Percentiles rank a stretch among this genome's conserved stretches.
Conservation (phyloP, 2,797 vertebrate genomes). For the Rallus crepitans region DNA sequence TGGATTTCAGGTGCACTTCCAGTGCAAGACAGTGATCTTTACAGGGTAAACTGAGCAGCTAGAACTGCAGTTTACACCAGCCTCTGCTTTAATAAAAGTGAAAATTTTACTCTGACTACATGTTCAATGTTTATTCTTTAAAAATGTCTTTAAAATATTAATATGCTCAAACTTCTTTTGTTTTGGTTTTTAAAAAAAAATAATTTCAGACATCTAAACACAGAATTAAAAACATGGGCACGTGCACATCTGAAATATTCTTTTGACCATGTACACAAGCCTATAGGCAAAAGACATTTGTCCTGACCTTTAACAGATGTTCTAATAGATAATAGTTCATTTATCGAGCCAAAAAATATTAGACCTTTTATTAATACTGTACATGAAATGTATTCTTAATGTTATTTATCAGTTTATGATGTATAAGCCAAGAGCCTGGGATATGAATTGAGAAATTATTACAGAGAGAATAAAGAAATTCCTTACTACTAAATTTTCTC, state of each 20-base stretch:
- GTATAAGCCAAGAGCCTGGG: neutral
- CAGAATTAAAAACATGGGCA: neutral
- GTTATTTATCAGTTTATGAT: conserved; percentile 37
- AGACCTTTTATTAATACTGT: neutral
- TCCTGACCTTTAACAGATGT: conserved; percentile 1
- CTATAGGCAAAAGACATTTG: neutral
- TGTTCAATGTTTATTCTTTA: neutral
- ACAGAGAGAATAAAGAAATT: conserved; percentile 8
- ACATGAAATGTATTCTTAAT: conserved; percentile 27
- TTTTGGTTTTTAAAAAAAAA: neutral
- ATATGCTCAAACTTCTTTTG: neutral
- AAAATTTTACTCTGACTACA: neutral
- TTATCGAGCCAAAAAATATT: conserved; percentile 56
- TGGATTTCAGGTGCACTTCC: neutral
- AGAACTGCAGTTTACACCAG: neutral
- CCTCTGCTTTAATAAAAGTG: neutral
- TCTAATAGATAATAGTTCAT: neutral
- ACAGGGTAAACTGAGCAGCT: neutral
- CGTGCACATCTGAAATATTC: neutral
- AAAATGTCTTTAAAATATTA: neutral
- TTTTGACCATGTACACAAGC: conserved; percentile 2
- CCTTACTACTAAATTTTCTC: neutral
- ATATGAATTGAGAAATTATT: conserved; percentile 28
- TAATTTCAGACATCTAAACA: conserved; percentile 3
- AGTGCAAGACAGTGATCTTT: neutral